A percentile compares a stretch with the other conserved stretches of the same genome.
Evolutionary conservation across 1,140 invertebrate genomes (phyloP).

Genomic region (Zophobas morio): DNA sequence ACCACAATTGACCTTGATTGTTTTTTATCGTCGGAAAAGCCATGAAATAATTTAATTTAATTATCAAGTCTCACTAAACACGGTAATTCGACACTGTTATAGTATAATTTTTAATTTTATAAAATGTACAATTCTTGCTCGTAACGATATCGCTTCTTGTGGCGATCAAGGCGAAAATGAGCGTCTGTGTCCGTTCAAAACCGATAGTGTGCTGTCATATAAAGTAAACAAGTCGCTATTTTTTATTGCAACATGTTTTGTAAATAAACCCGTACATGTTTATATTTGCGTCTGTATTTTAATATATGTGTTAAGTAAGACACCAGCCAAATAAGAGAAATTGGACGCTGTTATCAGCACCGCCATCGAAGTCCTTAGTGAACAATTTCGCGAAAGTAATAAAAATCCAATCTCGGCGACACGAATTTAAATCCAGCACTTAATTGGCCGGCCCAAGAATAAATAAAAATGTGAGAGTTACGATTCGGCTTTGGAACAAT

Average conservation of each 20-base stretch:
- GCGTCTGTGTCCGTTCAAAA: no score
- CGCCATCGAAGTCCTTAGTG: slow-evolving; percentile 12
- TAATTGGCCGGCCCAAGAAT: slow-evolving; percentile 14
- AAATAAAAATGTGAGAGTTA: slow-evolving; percentile 1
- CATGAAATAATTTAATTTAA: no score
- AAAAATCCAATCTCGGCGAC: slow-evolving; percentile 21
- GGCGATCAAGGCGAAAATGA: no score
- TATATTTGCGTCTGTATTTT: slow-evolving; percentile 27
- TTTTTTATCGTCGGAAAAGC: no score
- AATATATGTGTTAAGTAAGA: slow-evolving; percentile 16
- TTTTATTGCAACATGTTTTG: slow-evolving; percentile 38
- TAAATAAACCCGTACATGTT: slow-evolving; percentile 20
- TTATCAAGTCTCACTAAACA: no score
- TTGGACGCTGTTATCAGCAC: slow-evolving; percentile 15
- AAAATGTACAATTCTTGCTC: no score
- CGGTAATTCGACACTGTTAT: no score
- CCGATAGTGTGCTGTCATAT: neutral
- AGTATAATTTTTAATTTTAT: no score
- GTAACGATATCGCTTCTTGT: no score
- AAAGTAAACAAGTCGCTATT: slow-evolving; percentile 22
- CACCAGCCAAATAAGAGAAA: slow-evolving; percentile 6
- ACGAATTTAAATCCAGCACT: slow-evolving; percentile 13
- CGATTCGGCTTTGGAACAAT: slow-evolving; percentile 7
- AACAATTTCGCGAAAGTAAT: slow-evolving; percentile 14
- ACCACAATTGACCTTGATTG: no score